Conservation (phyloP, 2,113 vertebrate genomes). For the Rallus limicola region DNA sequence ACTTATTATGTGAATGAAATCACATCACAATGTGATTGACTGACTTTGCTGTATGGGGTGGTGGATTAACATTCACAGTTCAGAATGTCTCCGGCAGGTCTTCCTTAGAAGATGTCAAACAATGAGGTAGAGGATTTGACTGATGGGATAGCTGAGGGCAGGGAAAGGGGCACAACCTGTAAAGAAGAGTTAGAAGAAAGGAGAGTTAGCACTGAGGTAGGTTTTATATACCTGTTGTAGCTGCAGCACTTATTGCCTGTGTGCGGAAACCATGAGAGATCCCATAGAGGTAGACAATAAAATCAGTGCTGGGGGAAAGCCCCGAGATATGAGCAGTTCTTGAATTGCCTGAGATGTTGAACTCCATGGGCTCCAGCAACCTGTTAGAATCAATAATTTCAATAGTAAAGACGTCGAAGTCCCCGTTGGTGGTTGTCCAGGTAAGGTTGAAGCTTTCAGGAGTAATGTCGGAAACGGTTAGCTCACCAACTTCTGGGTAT, state of each 20-base stretch:
- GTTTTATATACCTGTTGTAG: conserved; percentile 87
- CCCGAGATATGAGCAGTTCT: conserved; percentile 84
- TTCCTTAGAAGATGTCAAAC: not conserved
- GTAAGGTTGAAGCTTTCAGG: conserved; percentile 89
- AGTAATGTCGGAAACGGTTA: conserved; percentile 86
- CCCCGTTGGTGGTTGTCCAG: conserved; percentile 83
- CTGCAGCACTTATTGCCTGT: conserved; percentile 84
- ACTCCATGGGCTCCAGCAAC: conserved; percentile 85
- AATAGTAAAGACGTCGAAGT: conserved; percentile 88
- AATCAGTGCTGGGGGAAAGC: conserved; percentile 89
- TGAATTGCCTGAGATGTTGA: conserved; percentile 82
- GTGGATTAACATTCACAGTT: not conserved
- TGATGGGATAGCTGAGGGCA: not conserved
- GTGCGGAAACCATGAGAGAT: conserved; percentile 80
- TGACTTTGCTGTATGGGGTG: not conserved
- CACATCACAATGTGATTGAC: not conserved
- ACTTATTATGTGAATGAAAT: not conserved
- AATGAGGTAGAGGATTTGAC: not conserved
- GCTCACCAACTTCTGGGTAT: conserved; percentile 83
- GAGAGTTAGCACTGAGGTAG: conserved; percentile 29
- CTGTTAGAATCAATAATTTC: conserved; percentile 97
- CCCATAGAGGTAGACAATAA: conserved; percentile 93
- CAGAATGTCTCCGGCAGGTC: not conserved
- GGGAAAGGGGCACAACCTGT: conserved; percentile 40
- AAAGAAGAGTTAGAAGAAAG: conserved; percentile 42